Percentiles rank a stretch among this genome's conserved stretches.
These are phyloP conservation scores for Prinia subflava DNA, from an alignment of 2,113 vertebrate species.

Conservation along the genomic window DNA sequence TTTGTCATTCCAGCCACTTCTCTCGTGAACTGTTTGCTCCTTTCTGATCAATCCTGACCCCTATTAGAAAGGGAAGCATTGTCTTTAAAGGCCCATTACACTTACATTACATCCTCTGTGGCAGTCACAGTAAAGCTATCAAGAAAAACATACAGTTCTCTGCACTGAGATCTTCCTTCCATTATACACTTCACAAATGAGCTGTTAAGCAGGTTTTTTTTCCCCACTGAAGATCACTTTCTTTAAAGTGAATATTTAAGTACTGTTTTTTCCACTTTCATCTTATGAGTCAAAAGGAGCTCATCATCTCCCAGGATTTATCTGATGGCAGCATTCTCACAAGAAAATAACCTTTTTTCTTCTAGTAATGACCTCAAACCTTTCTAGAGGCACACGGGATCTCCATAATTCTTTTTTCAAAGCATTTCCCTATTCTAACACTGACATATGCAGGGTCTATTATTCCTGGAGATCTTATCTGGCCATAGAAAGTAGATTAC, in stretches of 20 bases:
- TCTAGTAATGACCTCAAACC: not conserved
- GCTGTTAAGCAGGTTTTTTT: conserved; percentile 1
- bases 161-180: not conserved
- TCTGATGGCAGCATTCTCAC: not conserved
- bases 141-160: not conserved
- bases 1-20: not conserved
- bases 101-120: not conserved
- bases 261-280: conserved; percentile 1
- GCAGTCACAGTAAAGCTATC: not conserved
- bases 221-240: not conserved
- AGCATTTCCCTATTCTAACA: not conserved
- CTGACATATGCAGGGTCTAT: not conserved
- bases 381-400: not conserved
- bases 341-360: not conserved
- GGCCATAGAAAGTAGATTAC: not conserved
- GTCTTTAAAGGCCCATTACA: conserved; percentile 4
- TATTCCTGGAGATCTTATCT: not conserved
- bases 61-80: not conserved
- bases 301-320: not conserved
- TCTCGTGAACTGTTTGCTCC: conserved; percentile 17
- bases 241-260: conserved; percentile 6
- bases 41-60: conserved; percentile 29
- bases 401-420: not conserved
- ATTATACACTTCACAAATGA: not conserved
- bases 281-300: conserved; percentile 10